phyloP scores from a whole-genome alignment of 2,797 vertebrate genomes.

The Tenualosa thibaudeaui region DNA sequence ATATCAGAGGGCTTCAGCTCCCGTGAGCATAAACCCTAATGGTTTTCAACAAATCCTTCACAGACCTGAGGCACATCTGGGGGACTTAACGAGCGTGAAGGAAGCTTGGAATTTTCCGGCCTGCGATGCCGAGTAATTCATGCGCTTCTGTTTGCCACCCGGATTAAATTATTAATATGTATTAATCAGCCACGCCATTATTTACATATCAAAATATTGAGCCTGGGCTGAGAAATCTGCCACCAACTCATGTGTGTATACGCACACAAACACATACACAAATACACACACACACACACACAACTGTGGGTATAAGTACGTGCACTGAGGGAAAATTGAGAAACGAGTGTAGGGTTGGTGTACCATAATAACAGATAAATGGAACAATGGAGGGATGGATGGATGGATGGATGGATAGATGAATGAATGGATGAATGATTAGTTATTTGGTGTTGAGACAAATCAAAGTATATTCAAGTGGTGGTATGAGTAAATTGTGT shows the following conservation, averaged over 20 bases:
- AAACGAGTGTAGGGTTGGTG: background rate
- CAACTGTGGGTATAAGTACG: background rate
- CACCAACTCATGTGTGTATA: background rate
- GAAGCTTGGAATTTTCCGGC: background rate
- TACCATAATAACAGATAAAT: background rate
- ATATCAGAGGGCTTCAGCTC: background rate
- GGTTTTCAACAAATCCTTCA: constrained; percentile 6
- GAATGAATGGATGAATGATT: background rate
- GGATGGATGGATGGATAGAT: background rate
- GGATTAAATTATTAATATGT: constrained; percentile 21
- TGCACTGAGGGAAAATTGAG: background rate
- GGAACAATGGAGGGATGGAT: background rate
- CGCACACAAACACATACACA: background rate
- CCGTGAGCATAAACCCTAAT: background rate
- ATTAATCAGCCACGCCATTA: constrained; percentile 5
- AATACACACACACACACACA: background rate
- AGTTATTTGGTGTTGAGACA: background rate
- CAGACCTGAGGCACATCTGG: constrained; percentile 13
- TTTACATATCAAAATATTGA: background rate
- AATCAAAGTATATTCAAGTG: background rate
- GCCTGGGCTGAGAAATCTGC: too few relatives aligned
- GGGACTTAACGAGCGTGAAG: background rate
- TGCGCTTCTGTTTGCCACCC: constrained; percentile 1
- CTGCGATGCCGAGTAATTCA: background rate
- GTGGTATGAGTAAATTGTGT: background rate